phyloP scores from a whole-genome alignment of 2,797 vertebrate genomes.

The Pangasius macronema region DNA sequence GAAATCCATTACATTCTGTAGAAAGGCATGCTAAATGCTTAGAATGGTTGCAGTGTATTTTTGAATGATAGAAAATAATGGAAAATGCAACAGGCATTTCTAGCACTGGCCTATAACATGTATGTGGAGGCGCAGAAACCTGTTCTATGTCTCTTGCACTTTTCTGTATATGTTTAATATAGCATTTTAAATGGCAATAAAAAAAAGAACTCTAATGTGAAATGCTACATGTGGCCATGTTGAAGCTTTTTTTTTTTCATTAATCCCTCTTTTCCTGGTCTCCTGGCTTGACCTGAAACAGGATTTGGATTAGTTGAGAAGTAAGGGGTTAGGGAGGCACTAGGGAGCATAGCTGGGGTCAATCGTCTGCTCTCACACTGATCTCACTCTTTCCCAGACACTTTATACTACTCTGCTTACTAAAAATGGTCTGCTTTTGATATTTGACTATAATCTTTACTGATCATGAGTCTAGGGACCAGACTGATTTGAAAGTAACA shows the following conservation, averaged over 20 bases:
- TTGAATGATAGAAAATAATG: neutral
- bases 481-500: conserved; percentile 3
- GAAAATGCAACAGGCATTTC: neutral
- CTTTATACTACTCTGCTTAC: neutral
- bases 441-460: neutral
- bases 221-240: neutral
- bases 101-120: neutral
- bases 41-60: neutral
- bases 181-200: neutral
- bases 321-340: neutral
- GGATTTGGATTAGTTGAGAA: conserved; percentile 58
- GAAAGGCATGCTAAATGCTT: neutral
- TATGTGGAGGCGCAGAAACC: neutral
- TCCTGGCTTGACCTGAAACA: conserved; percentile 41
- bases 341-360: neutral
- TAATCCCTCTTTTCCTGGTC: conserved; percentile 43
- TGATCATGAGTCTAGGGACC: neutral
- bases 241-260: conserved; percentile 7
- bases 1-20: neutral
- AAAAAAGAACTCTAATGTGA: neutral
- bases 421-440: neutral
- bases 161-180: neutral
- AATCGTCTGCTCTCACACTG: neutral
- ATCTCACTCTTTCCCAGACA: conserved; percentile 1
- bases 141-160: neutral